These are phyloP conservation scores for Rhynchotus rufescens DNA, from an alignment of 2,797 vertebrate species.

Conservation along the genomic window DNA sequence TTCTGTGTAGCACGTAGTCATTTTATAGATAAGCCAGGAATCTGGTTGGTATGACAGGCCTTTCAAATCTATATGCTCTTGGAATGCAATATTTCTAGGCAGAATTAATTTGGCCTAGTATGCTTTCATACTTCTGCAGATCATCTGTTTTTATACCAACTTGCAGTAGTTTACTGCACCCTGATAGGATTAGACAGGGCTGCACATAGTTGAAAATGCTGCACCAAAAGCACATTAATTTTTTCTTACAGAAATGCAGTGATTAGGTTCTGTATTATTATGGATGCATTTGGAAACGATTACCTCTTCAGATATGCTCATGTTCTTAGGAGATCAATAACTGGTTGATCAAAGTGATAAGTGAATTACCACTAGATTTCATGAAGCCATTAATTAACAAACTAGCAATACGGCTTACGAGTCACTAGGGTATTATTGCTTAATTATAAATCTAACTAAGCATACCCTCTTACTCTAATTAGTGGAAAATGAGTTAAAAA, in stretches of 20 bases:
- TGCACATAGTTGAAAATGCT: background rate
- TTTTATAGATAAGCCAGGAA: background rate
- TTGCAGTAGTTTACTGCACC: background rate
- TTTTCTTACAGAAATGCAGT: background rate
- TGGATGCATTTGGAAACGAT: background rate
- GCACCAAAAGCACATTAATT: background rate
- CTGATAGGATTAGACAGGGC: background rate
- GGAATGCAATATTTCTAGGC: background rate
- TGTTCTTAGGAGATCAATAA: constrained; percentile 34
- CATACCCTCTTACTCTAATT: constrained; percentile 43
- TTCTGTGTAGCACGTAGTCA: background rate
- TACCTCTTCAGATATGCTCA: background rate
- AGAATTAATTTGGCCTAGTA: background rate
- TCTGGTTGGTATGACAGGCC: background rate
- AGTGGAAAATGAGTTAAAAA: constrained; percentile 63
- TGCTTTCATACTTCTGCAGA: background rate
- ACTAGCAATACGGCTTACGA: constrained; percentile 40
- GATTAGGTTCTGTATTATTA: background rate
- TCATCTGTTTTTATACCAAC: background rate
- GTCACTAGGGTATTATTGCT: constrained; percentile 47
- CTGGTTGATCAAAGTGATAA: constrained; percentile 18
- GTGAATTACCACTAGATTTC: constrained; percentile 10
- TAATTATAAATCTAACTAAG: constrained; percentile 64
- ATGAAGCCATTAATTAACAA: constrained; percentile 45
- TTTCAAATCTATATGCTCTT: background rate